Conservation (phyloP, 2,113 vertebrate genomes). For the Odobenus rosmarus region DNA sequence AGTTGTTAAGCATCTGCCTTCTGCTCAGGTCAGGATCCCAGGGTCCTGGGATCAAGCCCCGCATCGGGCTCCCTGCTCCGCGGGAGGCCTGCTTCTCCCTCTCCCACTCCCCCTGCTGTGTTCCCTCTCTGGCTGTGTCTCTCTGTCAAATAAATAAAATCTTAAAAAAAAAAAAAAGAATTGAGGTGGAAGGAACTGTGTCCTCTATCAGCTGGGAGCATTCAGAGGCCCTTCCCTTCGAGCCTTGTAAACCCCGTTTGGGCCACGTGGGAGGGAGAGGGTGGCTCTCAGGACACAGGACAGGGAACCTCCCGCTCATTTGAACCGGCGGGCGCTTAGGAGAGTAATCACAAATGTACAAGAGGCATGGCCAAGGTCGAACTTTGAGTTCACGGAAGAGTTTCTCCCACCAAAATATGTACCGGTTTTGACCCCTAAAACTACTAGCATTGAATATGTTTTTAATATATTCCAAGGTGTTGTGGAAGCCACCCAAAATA, state of each 20-base stretch:
- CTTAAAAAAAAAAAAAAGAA: neutral
- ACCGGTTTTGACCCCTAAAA: neutral
- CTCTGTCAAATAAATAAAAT: no score
- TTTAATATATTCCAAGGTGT: neutral
- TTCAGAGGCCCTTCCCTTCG: neutral
- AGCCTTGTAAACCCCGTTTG: neutral
- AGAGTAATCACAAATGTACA: neutral
- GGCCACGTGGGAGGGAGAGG: no score
- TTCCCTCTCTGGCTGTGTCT: no score
- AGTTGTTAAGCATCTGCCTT: no score
- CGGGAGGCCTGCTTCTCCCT: no score
- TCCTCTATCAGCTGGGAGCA: neutral
- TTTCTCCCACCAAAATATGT: neutral
- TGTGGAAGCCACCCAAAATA: neutral
- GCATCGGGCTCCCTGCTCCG: no score
- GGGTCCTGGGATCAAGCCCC: no score
- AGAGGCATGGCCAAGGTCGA: neutral
- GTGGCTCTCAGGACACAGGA: neutral
- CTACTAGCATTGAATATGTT: rapidly evolving
- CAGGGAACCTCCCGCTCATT: rapidly evolving
- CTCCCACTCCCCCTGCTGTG: no score
- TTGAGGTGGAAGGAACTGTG: rapidly evolving
- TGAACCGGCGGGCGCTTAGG: rapidly evolving
- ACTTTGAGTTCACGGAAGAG: neutral
- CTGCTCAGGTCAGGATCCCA: no score